Conservation (phyloP, 2,888 invertebrate species). For the Polyploca ridens region DNA sequence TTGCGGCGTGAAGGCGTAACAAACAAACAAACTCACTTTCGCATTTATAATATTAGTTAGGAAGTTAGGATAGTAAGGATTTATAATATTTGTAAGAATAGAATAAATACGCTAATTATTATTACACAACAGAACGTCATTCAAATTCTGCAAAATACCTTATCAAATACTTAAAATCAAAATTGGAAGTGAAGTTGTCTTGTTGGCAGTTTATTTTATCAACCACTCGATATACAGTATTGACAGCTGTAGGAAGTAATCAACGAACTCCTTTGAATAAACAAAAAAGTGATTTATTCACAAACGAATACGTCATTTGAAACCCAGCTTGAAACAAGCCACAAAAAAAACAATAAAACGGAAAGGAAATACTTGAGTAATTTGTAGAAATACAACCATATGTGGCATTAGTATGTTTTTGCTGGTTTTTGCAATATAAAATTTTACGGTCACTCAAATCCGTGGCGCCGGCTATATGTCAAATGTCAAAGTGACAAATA, state of each 20-base stretch:
- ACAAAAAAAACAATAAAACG: neutral
- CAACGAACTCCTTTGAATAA: neutral
- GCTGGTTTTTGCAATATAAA: conserved; percentile 39
- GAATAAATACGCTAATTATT: too few species aligned
- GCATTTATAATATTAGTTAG: too few species aligned
- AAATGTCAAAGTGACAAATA: conserved; percentile 40
- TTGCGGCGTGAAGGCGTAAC: too few species aligned
- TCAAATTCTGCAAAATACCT: too few species aligned
- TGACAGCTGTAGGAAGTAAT: conserved; percentile 1
- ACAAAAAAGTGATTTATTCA: conserved; percentile 7
- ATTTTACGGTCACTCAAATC: conserved; percentile 33
- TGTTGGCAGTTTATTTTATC: neutral
- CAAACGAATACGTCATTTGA: neutral
- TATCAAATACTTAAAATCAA: too few species aligned
- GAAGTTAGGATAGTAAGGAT: too few species aligned
- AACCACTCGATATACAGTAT: neutral
- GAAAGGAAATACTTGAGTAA: neutral
- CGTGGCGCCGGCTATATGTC: conserved; percentile 41
- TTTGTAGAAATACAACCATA: conserved; percentile 21
- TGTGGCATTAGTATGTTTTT: neutral
- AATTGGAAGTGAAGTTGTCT: too few species aligned
- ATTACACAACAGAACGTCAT: too few species aligned
- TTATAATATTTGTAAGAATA: too few species aligned
- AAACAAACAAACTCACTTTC: too few species aligned
- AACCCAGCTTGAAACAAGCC: neutral